Percentiles rank a stretch among this genome's conserved stretches.
phyloP scores from a whole-genome alignment of 2,888 invertebrate genomes.

The Halictus quadricinctus region DNA sequence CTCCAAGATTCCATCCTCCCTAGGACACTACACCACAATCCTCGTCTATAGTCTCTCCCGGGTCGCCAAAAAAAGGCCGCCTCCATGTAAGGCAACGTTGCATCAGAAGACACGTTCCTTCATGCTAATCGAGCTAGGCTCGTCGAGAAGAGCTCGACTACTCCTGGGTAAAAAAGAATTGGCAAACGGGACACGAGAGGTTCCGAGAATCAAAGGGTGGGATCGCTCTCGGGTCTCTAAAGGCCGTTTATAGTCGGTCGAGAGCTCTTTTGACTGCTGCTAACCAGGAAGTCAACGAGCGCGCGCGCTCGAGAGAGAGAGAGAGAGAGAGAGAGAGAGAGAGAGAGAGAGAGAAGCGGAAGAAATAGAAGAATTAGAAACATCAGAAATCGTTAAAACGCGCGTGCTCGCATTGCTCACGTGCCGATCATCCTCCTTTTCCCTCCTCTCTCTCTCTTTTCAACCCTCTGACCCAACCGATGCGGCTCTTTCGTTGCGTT shows the following conservation, averaged over 20 bases:
- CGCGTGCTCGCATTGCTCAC: constrained; percentile 54
- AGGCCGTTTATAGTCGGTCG: constrained; percentile 49
- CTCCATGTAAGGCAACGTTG: not conserved
- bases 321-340: no score
- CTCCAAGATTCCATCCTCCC: not conserved
- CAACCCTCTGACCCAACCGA: not conserved
- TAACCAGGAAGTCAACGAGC: constrained; percentile 33
- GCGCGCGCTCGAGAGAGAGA: not conserved
- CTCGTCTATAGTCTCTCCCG: not conserved
- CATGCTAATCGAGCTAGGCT: constrained; percentile 29
- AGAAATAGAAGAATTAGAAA: constrained; percentile 24
- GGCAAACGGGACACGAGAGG: constrained; percentile 30
- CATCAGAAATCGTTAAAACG: constrained; percentile 57
- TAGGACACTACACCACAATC: not conserved
- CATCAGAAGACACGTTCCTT: constrained; percentile 3
- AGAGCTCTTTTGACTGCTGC: constrained; percentile 27
- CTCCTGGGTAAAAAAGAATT: constrained; percentile 30
- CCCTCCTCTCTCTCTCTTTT: not conserved
- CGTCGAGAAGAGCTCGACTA: constrained; percentile 5
- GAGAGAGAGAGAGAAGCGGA: not conserved
- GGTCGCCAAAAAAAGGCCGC: not conserved
- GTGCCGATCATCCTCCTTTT: constrained; percentile 28
- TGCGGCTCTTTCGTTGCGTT: not conserved
- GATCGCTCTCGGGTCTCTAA: constrained; percentile 37
- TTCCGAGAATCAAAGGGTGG: constrained; percentile 45